Evolutionary conservation across 2,113 vertebrate genomes (phyloP).

Genomic region (Rhea pennata): DNA sequence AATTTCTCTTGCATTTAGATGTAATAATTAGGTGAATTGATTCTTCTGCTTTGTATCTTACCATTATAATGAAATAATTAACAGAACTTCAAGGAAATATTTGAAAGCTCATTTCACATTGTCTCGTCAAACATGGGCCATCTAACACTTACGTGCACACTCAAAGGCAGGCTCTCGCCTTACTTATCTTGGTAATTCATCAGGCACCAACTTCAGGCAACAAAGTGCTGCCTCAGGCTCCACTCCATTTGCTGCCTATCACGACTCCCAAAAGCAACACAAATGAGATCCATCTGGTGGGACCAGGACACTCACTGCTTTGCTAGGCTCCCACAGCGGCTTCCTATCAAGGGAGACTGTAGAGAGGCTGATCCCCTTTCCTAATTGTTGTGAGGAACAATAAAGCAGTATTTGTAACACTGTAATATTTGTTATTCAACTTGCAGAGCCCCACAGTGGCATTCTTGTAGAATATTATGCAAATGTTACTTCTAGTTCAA

Average conservation of each 20-base stretch:
- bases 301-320: neutral
- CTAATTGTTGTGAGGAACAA: neutral
- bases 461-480: neutral
- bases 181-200: constrained; percentile 40
- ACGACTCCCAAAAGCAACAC: neutral
- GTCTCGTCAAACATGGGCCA: constrained; percentile 36
- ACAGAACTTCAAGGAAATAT: constrained; percentile 65
- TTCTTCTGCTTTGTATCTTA: constrained; percentile 68
- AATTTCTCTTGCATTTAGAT: constrained; percentile 76
- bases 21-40: constrained; percentile 77
- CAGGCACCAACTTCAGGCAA: constrained; percentile 44
- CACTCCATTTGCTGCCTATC: constrained; percentile 44
- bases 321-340: neutral
- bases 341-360: neutral
- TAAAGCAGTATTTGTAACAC: neutral
- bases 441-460: neutral
- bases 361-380: neutral
- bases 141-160: neutral
- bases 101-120: constrained; percentile 63
- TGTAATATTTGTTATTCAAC: neutral
- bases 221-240: constrained; percentile 51
- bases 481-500: neutral
- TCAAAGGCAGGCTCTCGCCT: neutral
- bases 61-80: constrained; percentile 67
- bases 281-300: constrained; percentile 8